These are phyloP conservation scores for Crossaster papposus DNA, from an alignment of 53 echinoderm and acorn worm genomes.

Conservation along the genomic window DNA sequence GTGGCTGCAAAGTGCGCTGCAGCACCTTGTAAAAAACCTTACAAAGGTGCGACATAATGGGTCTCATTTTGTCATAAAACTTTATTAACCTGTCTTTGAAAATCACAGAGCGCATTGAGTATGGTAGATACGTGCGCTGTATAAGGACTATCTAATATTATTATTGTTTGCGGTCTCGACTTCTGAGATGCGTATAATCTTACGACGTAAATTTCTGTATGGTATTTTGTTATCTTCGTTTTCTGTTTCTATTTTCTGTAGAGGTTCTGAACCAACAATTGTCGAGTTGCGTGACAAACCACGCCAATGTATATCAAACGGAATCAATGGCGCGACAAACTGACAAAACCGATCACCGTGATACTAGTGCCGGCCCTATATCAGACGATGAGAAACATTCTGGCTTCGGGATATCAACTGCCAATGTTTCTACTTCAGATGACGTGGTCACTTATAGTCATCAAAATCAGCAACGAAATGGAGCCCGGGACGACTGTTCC, in stretches of 20 bases:
- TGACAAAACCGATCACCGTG: background rate
- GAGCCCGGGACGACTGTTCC: background rate
- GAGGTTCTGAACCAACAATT: slow-evolving; percentile 29
- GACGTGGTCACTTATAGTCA: background rate
- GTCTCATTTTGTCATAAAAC: too few relatives aligned
- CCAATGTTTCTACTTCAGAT: background rate
- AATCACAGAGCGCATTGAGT: too few relatives aligned
- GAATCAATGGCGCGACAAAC: background rate
- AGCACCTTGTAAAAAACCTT: too few relatives aligned
- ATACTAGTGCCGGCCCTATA: background rate
- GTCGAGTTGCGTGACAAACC: slow-evolving; percentile 21
- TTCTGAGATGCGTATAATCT: too few relatives aligned
- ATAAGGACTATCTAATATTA: too few relatives aligned
- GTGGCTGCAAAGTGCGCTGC: too few relatives aligned
- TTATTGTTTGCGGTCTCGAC: too few relatives aligned
- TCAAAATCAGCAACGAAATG: background rate
- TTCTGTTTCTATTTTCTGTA: slow-evolving; percentile 2
- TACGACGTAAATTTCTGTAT: too few relatives aligned
- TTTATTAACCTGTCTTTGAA: too few relatives aligned
- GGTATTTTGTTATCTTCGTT: background rate
- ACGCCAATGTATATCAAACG: slow-evolving; percentile 8
- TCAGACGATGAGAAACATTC: background rate
- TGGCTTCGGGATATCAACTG: background rate
- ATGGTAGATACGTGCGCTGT: too few relatives aligned
- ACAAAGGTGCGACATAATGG: too few relatives aligned